Evolutionary conservation across 2,888 invertebrate genomes (phyloP).

Genomic region (Melangyna quadrimaculata): DNA sequence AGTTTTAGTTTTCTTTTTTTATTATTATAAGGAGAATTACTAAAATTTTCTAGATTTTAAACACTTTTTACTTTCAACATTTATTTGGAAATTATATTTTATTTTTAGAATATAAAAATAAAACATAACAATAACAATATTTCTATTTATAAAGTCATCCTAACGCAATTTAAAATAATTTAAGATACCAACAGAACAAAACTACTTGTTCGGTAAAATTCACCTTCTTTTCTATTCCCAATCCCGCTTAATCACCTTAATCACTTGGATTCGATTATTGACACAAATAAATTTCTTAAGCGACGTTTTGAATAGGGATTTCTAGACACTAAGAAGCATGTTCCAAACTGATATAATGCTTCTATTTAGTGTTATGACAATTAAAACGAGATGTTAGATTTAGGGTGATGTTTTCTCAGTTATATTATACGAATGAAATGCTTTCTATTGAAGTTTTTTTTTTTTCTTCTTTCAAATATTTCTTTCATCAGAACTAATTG

Average conservation of each 20-base stretch:
- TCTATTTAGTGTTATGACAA: slow-evolving; percentile 39
- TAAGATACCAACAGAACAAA: no score
- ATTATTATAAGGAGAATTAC: no score
- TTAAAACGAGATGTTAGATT: slow-evolving; percentile 31
- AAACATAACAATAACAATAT: no score
- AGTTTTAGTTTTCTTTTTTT: no score
- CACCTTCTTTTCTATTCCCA: background rate
- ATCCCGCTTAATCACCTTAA: background rate
- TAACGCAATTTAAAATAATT: no score
- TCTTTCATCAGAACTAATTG: slow-evolving; percentile 41
- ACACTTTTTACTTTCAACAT: no score
- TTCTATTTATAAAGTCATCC: no score
- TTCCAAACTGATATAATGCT: slow-evolving; percentile 36
- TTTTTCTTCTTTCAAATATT: background rate
- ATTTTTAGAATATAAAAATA: no score
- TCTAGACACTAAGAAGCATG: slow-evolving; percentile 25
- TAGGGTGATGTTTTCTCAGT: background rate
- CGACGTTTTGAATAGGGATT: slow-evolving; percentile 50
- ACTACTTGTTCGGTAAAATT: background rate
- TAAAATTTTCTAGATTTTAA: no score
- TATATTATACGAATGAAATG: background rate
- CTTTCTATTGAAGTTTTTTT: background rate
- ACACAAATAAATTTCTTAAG: slow-evolving; percentile 31
- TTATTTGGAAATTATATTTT: no score
- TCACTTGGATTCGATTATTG: background rate